phyloP scores from a whole-genome alignment of 2,113 vertebrate species.

The Mobula hypostoma region DNA sequence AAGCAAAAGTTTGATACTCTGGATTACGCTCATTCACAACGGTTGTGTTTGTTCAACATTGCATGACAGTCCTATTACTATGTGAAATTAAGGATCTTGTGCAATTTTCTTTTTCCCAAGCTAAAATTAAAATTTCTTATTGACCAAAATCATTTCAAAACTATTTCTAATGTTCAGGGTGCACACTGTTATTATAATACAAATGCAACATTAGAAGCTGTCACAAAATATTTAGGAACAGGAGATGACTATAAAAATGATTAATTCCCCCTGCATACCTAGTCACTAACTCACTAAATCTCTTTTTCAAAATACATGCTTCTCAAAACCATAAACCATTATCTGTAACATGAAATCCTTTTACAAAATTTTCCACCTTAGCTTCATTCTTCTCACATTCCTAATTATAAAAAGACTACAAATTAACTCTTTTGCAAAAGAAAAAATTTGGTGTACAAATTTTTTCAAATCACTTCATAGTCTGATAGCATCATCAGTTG shows the following conservation, averaged over 20 bases:
- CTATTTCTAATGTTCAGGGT: background rate
- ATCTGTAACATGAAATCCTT: background rate
- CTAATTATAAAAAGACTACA: background rate
- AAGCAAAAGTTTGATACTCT: background rate
- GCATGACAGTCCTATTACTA: no score
- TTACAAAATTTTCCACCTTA: background rate
- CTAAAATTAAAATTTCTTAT: background rate
- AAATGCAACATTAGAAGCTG: background rate
- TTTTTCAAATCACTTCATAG: background rate
- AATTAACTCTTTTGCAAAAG: background rate
- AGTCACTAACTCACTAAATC: background rate
- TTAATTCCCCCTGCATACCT: background rate
- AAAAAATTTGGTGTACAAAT: background rate
- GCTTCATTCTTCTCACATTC: background rate
- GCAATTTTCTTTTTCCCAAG: background rate
- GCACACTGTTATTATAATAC: background rate
- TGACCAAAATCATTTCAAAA: background rate
- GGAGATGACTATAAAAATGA: background rate
- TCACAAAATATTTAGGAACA: background rate
- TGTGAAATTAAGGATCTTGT: background rate
- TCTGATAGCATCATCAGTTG: background rate
- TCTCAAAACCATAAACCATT: background rate
- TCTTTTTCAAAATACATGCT: background rate
- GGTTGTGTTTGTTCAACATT: background rate
- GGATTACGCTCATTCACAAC: background rate